Conservation (phyloP, 64 coral and sea anemone species). For the Porites lutea region DNA sequence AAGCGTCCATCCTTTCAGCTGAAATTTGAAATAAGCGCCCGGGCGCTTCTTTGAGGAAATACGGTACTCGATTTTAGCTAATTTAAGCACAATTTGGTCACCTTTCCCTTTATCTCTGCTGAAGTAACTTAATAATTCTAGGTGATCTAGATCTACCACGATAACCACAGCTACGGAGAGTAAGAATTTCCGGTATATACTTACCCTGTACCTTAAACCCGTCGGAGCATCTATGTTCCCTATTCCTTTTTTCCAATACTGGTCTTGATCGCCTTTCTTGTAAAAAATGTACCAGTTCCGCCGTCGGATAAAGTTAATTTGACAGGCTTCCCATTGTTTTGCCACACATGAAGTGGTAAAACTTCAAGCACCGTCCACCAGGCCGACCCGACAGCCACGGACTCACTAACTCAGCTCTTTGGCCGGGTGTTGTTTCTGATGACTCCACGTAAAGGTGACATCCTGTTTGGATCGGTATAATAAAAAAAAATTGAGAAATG, state of each 20-base stretch:
- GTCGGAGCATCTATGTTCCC: slow-evolving; percentile 45
- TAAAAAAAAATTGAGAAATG: too few relatives aligned
- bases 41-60: too few relatives aligned
- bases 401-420: slow-evolving; percentile 45
- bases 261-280: slow-evolving; percentile 52
- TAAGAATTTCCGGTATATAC: too few relatives aligned
- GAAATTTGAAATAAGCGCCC: too few relatives aligned
- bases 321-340: slow-evolving; percentile 51
- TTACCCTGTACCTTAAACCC: slow-evolving; percentile 38
- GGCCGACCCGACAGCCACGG: slow-evolving; percentile 27
- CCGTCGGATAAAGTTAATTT: background rate
- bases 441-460: slow-evolving; percentile 77
- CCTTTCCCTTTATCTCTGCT: too few relatives aligned
- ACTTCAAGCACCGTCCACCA: slow-evolving; percentile 72
- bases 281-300: slow-evolving; percentile 14
- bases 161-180: too few relatives aligned
- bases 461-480: background rate
- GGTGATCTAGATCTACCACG: too few relatives aligned
- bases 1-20: too few relatives aligned
- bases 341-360: slow-evolving; percentile 74
- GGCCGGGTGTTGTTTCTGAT: slow-evolving; percentile 21
- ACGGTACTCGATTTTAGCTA: too few relatives aligned
- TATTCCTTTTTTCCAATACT: slow-evolving; percentile 43
- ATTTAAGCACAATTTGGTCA: too few relatives aligned
- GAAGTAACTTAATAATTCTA: too few relatives aligned